Base-by-base conservation (phyloP, 2,797 vertebrate genomes). In the Molossus molossus region DNA sequence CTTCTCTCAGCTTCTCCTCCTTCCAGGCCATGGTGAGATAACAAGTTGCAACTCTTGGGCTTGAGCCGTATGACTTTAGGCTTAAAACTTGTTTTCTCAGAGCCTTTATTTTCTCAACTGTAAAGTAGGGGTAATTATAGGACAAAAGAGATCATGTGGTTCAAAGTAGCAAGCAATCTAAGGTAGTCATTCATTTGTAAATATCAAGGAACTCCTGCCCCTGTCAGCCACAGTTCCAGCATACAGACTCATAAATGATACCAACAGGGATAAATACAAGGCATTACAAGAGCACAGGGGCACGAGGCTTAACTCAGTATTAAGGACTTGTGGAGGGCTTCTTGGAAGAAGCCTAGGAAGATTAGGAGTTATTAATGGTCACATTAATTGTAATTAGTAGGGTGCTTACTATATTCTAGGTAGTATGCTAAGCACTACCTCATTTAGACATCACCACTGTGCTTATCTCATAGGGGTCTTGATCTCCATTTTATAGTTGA, bases 321-420 rank as follows among this genome's bases (percentile, higher is more conserved):
- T 80, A 55, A 81, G 72, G 45, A 50, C 21, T 80, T 37, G 48
- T 23, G 79, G 77, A 94, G 55, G 77, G 37, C 60, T 94, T 94
- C 40, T 65, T 77, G 15, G 55, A 73, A 92, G 67, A 85, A 67
- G 9, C 2, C 1, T 27, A 57, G n/a, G 20, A 80, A 82, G 69
- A 90, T 60, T 27, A 62, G 40, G 57, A 79, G 29, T 86, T 87
- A 72, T 37, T 76, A 81, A 9, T 67, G 53, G 15, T 83, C n/a
- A 87, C 50, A 21, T 12, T 77, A 64, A 29, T 72, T 85, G 37
- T 75, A 73, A 65, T 50, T 88, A 84, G 33, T 82, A 8, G 77
- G 48, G 2, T 76, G 8, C 17, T 60, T 76, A 60, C 7, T 77
- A 9, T 18, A 11, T 29, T n/a, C 23, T 9, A 33, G 80, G 40